Evolutionary conservation across 1,140 invertebrate species (phyloP).

Genomic region (Samia ricini): DNA sequence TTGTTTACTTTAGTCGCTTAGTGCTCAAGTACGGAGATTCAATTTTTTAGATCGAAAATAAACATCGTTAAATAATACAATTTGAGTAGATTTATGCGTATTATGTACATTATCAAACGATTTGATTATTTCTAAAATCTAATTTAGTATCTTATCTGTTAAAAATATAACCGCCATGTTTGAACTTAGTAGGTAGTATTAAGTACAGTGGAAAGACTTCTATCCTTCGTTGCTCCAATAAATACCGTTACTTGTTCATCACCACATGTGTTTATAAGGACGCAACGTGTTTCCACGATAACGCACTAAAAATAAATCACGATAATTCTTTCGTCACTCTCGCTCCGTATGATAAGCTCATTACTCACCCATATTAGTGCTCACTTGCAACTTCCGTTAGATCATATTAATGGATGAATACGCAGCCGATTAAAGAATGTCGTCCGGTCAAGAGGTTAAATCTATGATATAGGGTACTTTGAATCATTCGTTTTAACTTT

Average conservation of each 20-base stretch:
- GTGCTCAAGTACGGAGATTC: too few relatives aligned
- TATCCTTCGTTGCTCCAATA: not conserved
- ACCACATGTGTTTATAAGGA: slow-evolving; percentile 41
- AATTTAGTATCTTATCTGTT: too few relatives aligned
- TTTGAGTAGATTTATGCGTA: too few relatives aligned
- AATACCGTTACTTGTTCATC: slow-evolving; percentile 35
- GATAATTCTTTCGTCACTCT: slow-evolving; percentile 53
- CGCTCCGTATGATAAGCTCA: slow-evolving; percentile 37
- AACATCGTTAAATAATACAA: too few relatives aligned
- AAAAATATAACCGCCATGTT: not conserved
- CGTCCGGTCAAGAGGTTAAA: not conserved
- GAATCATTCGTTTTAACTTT: not conserved
- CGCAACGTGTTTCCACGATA: slow-evolving; percentile 50
- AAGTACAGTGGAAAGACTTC: not conserved
- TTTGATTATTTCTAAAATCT: too few relatives aligned
- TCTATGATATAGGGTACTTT: not conserved
- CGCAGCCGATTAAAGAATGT: slow-evolving; percentile 27
- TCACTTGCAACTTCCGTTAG: slow-evolving; percentile 41
- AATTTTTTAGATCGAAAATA: too few relatives aligned
- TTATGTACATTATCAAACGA: too few relatives aligned
- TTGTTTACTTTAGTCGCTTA: too few relatives aligned
- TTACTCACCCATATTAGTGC: slow-evolving; percentile 33
- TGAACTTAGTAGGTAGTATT: not conserved
- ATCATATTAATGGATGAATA: slow-evolving; percentile 30
- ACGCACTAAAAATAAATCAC: slow-evolving; percentile 55